Base-by-base conservation (phyloP, 2,888 invertebrate species). In the Clanis bilineata region DNA sequence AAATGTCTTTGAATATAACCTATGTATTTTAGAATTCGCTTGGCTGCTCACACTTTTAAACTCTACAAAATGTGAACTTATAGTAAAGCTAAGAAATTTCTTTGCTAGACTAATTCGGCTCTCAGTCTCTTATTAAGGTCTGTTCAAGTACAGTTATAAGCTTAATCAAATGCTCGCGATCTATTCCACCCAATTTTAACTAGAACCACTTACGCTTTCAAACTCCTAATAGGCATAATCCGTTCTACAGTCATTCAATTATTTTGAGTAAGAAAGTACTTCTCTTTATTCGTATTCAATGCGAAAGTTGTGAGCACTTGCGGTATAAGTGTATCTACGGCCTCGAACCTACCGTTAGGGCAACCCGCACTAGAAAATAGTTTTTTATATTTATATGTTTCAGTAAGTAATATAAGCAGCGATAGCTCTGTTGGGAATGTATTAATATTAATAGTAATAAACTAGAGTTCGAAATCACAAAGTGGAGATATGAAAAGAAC, bases 191-290 rank as follows among this genome's bases (percentile, higher is more conserved):
- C 18, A 41, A 32, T 18, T 51, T 51, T 28, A 15, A 32, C 23
- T 23, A n/a, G 45, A 23, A 18, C 28, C 28, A 18, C 32, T 18
- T 47, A 4, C 9, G 28, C 10, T 51, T 32, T 51, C 18, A 32
- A 51, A 51, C 51, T 51, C 9, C 18, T 51, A 32, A 51, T 51
- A 51, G 51, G 51, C 51, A 9, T 32, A 51, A 51, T 51, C 32
- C 18, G 32, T 28, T 51, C 51, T 51, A 51, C 18, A 51, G 51
- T 32, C 51, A 51, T 51, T 51, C 51, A 51, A 51, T 51, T 51
- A 51, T 51, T 51, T 51, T 28, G 18, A 28, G 28, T 51, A 51
- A 51, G 47, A 51, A 47, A 51, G 28, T 51, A 51, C 28, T 51
- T 5, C 47, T 28, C 9, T 28, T 28, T 32, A 28, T 51, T 51